Conservation (phyloP, 2,888 invertebrate species). For the Amiota mariae region DNA sequence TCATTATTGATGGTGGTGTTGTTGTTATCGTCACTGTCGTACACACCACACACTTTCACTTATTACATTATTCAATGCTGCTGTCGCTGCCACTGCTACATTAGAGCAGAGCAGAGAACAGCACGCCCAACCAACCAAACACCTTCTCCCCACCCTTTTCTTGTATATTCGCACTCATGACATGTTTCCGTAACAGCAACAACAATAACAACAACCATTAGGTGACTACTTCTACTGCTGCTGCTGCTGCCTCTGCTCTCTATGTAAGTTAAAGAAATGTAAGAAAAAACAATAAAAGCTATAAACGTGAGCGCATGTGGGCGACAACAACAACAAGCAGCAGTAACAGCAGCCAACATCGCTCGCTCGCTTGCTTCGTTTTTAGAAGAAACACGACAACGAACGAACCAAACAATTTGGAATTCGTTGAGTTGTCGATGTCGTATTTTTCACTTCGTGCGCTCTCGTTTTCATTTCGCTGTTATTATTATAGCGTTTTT, state of each 20-base stretch:
- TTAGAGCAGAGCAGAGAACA: neutral
- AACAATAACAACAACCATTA: neutral
- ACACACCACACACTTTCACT: slow-evolving; percentile 83
- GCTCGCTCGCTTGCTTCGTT: too few species aligned
- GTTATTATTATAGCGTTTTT: neutral
- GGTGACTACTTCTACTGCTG: neutral
- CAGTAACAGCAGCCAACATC: neutral
- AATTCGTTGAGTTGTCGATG: slow-evolving; percentile 33
- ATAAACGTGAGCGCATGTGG: slow-evolving; percentile 30
- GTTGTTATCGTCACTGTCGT: neutral
- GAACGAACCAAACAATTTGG: slow-evolving; percentile 10
- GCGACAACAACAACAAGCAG: slow-evolving; percentile 29
- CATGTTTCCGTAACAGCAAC: slow-evolving; percentile 3
- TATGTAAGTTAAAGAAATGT: too few species aligned
- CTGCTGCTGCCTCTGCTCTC: too few species aligned
- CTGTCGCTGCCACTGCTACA: slow-evolving; percentile 18
- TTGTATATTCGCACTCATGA: slow-evolving; percentile 71
- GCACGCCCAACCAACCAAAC: slow-evolving; percentile 1
- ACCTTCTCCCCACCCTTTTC: slow-evolving; percentile 60
- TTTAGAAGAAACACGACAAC: slow-evolving; percentile 3
- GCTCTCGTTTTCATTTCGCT: slow-evolving; percentile 41
- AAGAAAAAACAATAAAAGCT: too few species aligned
- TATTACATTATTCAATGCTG: slow-evolving; percentile 81
- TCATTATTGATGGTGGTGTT: neutral
- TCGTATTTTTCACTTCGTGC: slow-evolving; percentile 36